phyloP scores from a whole-genome alignment of 92 coral and sea anemone species.

The Umimayanthus kanabou region DNA sequence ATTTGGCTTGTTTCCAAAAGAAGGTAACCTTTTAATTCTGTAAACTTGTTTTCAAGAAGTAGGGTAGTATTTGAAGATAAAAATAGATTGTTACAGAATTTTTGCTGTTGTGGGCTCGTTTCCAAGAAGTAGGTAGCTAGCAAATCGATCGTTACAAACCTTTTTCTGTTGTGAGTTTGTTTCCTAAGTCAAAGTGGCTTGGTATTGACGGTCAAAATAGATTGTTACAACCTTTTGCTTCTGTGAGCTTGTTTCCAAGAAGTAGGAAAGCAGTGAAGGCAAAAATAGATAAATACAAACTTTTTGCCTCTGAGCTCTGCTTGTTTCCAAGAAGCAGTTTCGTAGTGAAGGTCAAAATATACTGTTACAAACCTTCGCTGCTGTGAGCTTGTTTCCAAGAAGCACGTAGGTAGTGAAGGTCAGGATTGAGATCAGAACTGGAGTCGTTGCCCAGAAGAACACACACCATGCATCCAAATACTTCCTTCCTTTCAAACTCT shows the following conservation, averaged over 20 bases:
- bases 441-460: conserved; percentile 99
- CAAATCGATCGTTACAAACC: neutral
- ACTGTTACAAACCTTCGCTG: conserved; percentile 79
- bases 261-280: conserved; percentile 88
- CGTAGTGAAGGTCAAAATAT: neutral
- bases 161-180: neutral
- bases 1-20: too few species aligned
- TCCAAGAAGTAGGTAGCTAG: neutral
- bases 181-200: neutral
- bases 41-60: too few species aligned
- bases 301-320: neutral
- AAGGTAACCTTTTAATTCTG: too few species aligned
- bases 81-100: neutral
- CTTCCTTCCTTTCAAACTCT: conserved; percentile 91
- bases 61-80: neutral
- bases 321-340: neutral
- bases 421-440: conserved; percentile 89
- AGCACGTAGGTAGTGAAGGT: conserved; percentile 91
- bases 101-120: neutral
- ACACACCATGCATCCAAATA: conserved; percentile 99
- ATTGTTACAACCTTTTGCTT: conserved; percentile 78
- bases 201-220: neutral
- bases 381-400: conserved; percentile 93
- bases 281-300: conserved; percentile 56
- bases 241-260: conserved; percentile 92